Percentiles rank a stretch among this genome's conserved stretches.
Conservation (phyloP, 2,113 vertebrate species). For the Anguilla japonica region DNA sequence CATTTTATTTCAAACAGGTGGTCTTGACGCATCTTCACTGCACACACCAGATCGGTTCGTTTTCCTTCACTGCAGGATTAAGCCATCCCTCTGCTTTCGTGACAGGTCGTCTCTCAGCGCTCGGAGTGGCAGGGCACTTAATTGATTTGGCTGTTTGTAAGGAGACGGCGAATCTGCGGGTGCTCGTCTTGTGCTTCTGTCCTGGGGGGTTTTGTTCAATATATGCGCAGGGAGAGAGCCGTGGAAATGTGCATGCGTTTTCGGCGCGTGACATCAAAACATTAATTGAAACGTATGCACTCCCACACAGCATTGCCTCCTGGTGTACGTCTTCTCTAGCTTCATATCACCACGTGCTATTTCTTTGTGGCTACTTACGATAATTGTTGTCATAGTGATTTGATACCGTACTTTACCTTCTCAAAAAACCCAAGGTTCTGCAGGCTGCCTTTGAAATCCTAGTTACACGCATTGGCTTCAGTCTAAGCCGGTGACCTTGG, state of each 20-base stretch:
- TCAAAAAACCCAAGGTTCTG: background rate
- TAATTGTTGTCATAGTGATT: background rate
- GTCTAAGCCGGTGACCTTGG: background rate
- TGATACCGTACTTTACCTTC: background rate
- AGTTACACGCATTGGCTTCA: background rate
- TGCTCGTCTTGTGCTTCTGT: slow-evolving; percentile 12
- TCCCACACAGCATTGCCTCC: background rate
- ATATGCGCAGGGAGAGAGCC: background rate
- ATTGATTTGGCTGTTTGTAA: slow-evolving; percentile 21
- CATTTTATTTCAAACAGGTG: background rate
- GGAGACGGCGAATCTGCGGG: slow-evolving; percentile 20
- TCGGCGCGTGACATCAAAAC: slow-evolving; percentile 8
- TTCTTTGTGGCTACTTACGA: background rate
- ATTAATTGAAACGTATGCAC: slow-evolving; percentile 10
- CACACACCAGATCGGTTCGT: background rate
- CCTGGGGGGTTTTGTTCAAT: background rate
- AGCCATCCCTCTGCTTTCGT: background rate
- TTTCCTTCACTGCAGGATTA: background rate
- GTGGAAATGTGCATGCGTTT: background rate
- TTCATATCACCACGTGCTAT: background rate
- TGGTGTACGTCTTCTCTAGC: background rate
- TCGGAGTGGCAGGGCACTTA: slow-evolving; percentile 28
- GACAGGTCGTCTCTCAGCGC: background rate
- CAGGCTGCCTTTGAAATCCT: background rate
- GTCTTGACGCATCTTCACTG: background rate